A percentile compares a stretch with the other conserved stretches of the same genome.
Conservation (phyloP, 2,888 invertebrate species). For the Stomorhina lunata region DNA sequence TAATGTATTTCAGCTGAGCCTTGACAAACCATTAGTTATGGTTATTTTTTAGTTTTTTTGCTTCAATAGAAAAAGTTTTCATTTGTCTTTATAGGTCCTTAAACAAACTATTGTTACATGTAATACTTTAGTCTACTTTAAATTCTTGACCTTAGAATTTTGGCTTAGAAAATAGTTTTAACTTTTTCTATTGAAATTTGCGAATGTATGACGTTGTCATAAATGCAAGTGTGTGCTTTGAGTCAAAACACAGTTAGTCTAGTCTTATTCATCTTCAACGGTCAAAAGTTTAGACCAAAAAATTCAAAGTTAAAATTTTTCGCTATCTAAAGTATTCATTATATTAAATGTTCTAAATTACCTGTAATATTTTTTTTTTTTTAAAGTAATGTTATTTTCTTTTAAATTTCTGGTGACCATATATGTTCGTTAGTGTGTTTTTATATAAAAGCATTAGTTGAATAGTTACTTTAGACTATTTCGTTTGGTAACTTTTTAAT, state of each 20-base stretch:
- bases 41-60: background rate
- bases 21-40: constrained; percentile 22
- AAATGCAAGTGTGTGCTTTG: background rate
- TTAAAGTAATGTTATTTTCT: no score
- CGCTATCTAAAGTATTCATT: no score
- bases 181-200: constrained; percentile 9
- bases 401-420: no score
- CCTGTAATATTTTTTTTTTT: no score
- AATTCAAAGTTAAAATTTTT: no score
- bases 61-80: constrained; percentile 35
- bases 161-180: constrained; percentile 59
- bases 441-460: constrained; percentile 3
- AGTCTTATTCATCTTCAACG: no score
- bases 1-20: background rate
- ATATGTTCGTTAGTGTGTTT: background rate
- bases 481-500: constrained; percentile 54
- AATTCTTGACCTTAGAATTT: constrained; percentile 63
- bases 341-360: no score
- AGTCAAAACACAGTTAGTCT: no score
- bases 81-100: constrained; percentile 9
- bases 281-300: no score
- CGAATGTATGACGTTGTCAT: background rate
- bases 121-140: constrained; percentile 55
- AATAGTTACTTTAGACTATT: constrained; percentile 24
- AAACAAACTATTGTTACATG: constrained; percentile 36